phyloP scores from a whole-genome alignment of 2,113 vertebrate genomes.

The Strix aluco region DNA sequence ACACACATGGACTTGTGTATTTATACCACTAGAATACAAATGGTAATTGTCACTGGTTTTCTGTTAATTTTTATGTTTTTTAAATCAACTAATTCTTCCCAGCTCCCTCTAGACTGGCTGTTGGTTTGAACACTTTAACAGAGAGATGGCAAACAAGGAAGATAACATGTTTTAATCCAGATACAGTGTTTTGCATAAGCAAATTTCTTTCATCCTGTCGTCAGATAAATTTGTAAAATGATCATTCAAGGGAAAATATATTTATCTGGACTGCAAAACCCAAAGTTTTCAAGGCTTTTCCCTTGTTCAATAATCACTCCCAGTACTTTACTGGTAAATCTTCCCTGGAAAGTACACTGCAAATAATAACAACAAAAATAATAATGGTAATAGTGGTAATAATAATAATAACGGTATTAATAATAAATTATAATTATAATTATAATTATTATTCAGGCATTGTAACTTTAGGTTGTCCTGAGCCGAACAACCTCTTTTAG shows the following conservation, averaged over 20 bases:
- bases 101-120: background rate
- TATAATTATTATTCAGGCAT: background rate
- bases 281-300: background rate
- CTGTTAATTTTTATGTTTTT: background rate
- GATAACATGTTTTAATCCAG: background rate
- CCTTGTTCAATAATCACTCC: background rate
- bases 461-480: background rate
- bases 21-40: background rate
- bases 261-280: background rate
- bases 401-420: too few relatives aligned
- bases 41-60: background rate
- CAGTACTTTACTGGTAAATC: background rate
- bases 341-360: background rate
- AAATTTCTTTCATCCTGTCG: background rate
- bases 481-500: background rate
- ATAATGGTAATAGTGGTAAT: too few relatives aligned
- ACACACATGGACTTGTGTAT: background rate
- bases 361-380: background rate
- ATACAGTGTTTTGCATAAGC: background rate
- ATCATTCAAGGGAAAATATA: background rate
- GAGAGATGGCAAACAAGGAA: background rate
- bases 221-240: background rate
- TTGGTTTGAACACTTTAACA: background rate
- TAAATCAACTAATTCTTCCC: background rate
- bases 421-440: background rate